A percentile compares a stretch with the other conserved stretches of the same genome.
Conservation (phyloP, 2,888 invertebrate species). For the Tribolium freemani region DNA sequence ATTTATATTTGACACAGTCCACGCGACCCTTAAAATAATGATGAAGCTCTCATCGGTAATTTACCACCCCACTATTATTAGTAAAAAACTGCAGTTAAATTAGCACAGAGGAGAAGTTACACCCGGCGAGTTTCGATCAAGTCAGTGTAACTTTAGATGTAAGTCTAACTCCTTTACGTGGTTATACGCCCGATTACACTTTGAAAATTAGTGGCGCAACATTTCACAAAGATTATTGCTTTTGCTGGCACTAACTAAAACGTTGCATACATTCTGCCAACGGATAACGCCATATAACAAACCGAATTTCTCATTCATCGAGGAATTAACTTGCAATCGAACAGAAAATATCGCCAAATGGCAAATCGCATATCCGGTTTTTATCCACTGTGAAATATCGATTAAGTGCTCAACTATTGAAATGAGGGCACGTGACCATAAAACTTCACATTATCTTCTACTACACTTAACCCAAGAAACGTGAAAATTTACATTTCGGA, state of each 20-base stretch:
- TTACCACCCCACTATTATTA: conserved; percentile 10
- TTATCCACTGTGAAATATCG: conserved; percentile 11
- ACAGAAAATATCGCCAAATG: conserved; percentile 15
- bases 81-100: conserved; percentile 27
- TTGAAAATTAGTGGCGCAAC: conserved; percentile 51
- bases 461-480: background rate
- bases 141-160: conserved; percentile 44
- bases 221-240: conserved; percentile 55
- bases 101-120: conserved; percentile 17
- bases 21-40: conserved; percentile 6
- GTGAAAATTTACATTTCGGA: background rate
- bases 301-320: conserved; percentile 18
- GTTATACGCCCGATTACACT: conserved; percentile 52
- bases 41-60: conserved; percentile 14
- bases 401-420: conserved; percentile 15
- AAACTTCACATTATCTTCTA: conserved; percentile 17
- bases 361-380: conserved; percentile 18
- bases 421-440: conserved; percentile 11
- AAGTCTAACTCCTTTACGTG: conserved; percentile 49
- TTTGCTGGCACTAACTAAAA: conserved; percentile 41
- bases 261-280: conserved; percentile 24
- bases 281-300: conserved; percentile 10
- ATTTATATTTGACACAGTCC: conserved; percentile 33
- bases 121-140: conserved; percentile 40
- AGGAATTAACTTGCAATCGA: background rate